These are phyloP conservation scores for Meloe dianella DNA, from an alignment of 2,888 invertebrate species.

Conservation along the genomic window DNA sequence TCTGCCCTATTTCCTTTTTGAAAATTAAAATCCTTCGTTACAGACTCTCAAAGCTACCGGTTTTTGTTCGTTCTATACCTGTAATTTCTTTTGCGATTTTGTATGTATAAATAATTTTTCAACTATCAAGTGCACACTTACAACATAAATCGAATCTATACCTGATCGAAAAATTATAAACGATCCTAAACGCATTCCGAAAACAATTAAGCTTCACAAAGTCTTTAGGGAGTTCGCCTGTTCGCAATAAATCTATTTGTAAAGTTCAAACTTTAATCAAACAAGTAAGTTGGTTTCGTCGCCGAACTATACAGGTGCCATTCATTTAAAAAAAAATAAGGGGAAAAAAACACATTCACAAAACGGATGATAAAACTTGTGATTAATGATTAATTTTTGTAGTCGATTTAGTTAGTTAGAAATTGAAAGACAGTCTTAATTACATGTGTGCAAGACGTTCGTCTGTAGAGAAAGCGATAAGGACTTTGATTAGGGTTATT, in stretches of 20 bases:
- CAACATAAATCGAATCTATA: constrained; percentile 17
- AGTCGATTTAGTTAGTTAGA: not conserved
- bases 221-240: constrained; percentile 38
- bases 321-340: constrained; percentile 24
- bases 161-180: constrained; percentile 36
- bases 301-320: constrained; percentile 40
- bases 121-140: constrained; percentile 37
- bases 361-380: constrained; percentile 37
- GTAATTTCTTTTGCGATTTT: not conserved
- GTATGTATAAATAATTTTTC: too few relatives aligned
- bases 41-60: not conserved
- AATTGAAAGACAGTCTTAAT: constrained; percentile 1
- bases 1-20: constrained; percentile 8
- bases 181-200: constrained; percentile 23
- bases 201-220: constrained; percentile 30
- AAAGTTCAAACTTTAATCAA: constrained; percentile 45
- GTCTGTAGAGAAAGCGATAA: constrained; percentile 19
- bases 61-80: not conserved
- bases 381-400: constrained; percentile 18
- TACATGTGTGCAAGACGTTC: constrained; percentile 25
- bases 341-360: constrained; percentile 39
- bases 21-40: constrained; percentile 24
- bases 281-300: constrained; percentile 45
- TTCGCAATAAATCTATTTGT: constrained; percentile 39
- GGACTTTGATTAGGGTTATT: constrained; percentile 19